Base-by-base conservation (phyloP, 1,140 invertebrate genomes). In the Pogonognathellus flavescens region DNA sequence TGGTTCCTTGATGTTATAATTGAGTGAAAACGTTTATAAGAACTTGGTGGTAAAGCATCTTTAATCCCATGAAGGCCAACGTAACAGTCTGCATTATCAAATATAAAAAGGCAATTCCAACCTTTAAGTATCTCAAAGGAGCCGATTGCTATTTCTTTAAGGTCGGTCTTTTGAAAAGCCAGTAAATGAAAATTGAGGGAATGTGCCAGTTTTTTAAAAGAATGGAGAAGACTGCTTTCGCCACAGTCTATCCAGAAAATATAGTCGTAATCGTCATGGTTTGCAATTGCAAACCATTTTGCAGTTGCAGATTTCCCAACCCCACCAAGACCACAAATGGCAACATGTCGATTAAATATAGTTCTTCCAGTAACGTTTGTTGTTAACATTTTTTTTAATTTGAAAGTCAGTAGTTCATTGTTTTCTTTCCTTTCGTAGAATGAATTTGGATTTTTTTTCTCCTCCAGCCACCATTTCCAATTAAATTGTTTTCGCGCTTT, bases 221-320 rank as follows among this genome's bases (percentile, higher is more conserved):
- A 66, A 0, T 20, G 11, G 0, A 20, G 0, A 0, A 66, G 18
- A 8, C n/a, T 20, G 16, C 60, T 20, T 25, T 66, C 60, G 3
- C 60, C 60, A 66, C 60, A 66, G 20, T 66, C 60, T 5, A 66
- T 66, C 60, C 60, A 66, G 13, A 66, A 22, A 0, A 66, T 31
- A 31, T 66, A 11, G 1, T 66, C 0, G 11, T 66, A 66, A 14
- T 25, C 18, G 5, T 22, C 22, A 14, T 66, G 18, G 22, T 25
- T 22, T 1, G 0, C 5, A 14, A 4, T 66, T 1, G 62, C 62
- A 5, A 66, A 66, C 7, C n/a, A 66, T 11, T 11, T 66, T 0
- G 62, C 62, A 0, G 22, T 31, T 0, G 62, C 14, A 0, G 62
- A 22, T 31, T 66, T 66, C 0, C 62, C 62, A 0, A 66, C 22